Base-by-base conservation (phyloP, 2,888 invertebrate genomes). In the Pammene fasciana region DNA sequence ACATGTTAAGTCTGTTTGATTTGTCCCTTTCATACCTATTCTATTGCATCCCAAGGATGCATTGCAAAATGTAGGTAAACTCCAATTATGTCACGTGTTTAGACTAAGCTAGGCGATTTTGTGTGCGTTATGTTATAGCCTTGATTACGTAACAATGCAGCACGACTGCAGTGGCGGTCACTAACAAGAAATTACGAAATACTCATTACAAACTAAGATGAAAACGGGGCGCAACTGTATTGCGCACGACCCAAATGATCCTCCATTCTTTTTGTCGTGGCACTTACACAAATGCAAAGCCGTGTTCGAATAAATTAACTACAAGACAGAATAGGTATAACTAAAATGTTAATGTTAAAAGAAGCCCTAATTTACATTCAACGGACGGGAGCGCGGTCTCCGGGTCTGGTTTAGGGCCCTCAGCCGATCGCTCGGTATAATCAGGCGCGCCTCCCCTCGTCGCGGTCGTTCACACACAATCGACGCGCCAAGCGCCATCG, bases 401-500 rank as follows among this genome's bases (percentile, higher is more conserved):
- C 73, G 79, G 79, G 77, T 77, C 81, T 84, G 80, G 85, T 86
- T 87, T 87, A 87, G 88, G 86, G 85, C 86, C 84, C 87, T 87
- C 87, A 84, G 86, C 82, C 85, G 87, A 88, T 87, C 88, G 80
- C 86, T 84, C 84, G 82, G 88, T 83, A 90, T 91, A 92, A 92
- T 91, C 91, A 87, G 82, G 85, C 86, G 80, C 78, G 86, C 86
- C 84, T 86, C 90, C 90, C 91, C 87, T 87, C 85, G 84, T 74
- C 83, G 85, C 89, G 90, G 89, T 90, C 90, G 92, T 92, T 91
- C 90, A 90, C 91, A 91, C 90, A 90, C 87, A 88, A 88, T 87
- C 87, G 87, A 86, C 85, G 84, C 82, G 84, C 79, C 83, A 82
- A 86, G 81, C 83, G 81, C 82, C 83, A 82, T 72, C 75, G 84